Evolutionary conservation across 1,140 invertebrate genomes (phyloP), one percentile per base, ranked within the genome.

Genomic region (Antheraea pernyi): DNA sequence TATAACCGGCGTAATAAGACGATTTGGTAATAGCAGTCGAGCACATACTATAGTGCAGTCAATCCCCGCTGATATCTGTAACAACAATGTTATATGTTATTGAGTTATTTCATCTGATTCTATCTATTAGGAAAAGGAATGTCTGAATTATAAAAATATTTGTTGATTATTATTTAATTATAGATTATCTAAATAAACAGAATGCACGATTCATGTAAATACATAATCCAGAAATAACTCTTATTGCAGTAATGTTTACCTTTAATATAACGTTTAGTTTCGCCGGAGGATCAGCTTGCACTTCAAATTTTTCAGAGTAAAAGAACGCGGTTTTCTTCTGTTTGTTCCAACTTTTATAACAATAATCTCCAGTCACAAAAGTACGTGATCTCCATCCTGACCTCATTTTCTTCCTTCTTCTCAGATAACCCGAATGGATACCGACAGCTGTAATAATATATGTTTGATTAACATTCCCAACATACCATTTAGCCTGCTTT

Each of bases 11-110:
- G 19, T 67, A 0, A 70, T 48, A 11, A 83, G 73, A 9, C 83
- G 79, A 65, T 91, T 90, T 8, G 88, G 89, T 48, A 91, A 63
- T 16, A 77, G 46, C n/a, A 91, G 48, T 7, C 81, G 78, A 30
- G 76, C 87, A 42, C 89, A 91, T 0, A 83, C 73, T 13, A 89
- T 89, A 4, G 85, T 85, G 64, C 77, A 80, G 22, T 88, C 83
- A 8, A 89, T 77, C 0, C 87, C 87, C 8, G 89, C 86, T 67
- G 86, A 91, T 69, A 91, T 66, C 89, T 91, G 71, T 8, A 83
- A 82, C 63, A 69, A 61, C 30, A 61, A 39, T 0, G 11, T 37
- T 42, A 65, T 2, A 13, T 13, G 16, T 53, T 13, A 9, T 53
- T 53, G 16, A 53, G 13, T 16, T 53, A 53, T 16, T 16, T 53